These are phyloP conservation scores for Pipistrellus nathusii DNA, from an alignment of 2,797 vertebrate genomes.

Conservation along the genomic window DNA sequence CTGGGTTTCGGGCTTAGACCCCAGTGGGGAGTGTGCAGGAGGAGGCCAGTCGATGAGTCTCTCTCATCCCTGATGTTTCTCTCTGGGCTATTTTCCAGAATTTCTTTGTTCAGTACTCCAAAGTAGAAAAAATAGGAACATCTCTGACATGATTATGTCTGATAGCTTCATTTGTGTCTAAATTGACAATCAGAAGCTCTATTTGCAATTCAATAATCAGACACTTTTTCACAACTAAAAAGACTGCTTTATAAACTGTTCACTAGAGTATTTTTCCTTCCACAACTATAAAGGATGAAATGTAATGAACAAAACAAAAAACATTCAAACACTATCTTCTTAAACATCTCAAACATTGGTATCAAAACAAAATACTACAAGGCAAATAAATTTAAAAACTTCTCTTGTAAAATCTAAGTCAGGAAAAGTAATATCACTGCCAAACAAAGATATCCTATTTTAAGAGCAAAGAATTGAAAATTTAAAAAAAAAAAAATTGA, in stretches of 20 bases:
- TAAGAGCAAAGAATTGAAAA: constrained; percentile 45
- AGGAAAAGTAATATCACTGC: constrained; percentile 1
- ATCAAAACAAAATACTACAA: constrained; percentile 44
- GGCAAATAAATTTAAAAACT: constrained; percentile 17
- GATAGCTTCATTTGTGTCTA: neutral
- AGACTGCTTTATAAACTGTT: constrained; percentile 42
- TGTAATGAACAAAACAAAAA: neutral
- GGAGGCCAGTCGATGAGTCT: too few species aligned
- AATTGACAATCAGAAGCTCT: neutral
- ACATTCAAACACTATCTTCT: constrained; percentile 17
- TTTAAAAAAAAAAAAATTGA: neutral
- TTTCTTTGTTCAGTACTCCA: constrained; percentile 27
- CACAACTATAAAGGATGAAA: constrained; percentile 36
- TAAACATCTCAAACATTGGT: constrained; percentile 23
- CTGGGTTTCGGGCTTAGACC: too few species aligned
- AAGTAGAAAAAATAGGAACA: constrained; percentile 16
- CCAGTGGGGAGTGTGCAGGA: too few species aligned
- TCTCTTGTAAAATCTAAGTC: constrained; percentile 32
- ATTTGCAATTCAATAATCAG: constrained; percentile 28
- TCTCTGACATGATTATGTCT: neutral
- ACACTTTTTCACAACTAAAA: constrained; percentile 49
- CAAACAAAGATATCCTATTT: constrained; percentile 27
- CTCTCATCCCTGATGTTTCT: too few species aligned
- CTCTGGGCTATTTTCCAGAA: constrained; percentile 1
- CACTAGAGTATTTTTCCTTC: constrained; percentile 24